Evolutionary conservation across 2,797 vertebrate species (phyloP), one percentile per base, ranked within the genome.

Genomic region (Tapera naevia): DNA sequence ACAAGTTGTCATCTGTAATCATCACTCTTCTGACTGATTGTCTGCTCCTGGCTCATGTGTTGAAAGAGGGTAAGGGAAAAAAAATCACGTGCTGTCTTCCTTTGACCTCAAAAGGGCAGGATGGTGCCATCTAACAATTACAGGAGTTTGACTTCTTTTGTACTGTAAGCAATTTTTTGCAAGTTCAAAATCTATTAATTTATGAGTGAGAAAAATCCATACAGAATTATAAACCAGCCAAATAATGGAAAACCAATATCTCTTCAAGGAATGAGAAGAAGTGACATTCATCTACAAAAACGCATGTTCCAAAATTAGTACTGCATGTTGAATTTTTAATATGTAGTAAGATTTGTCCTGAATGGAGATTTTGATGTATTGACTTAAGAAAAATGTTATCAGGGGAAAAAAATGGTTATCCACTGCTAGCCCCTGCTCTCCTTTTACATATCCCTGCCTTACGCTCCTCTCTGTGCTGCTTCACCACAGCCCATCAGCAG

Each of bases 1-100:
- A 84, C 73, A 89, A 91, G 91, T 85, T 96, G 91, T 92, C 95
- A 90, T 93, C 88, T 90, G 83, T 65, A 80, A 93, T 94, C 91
- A 88, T 95, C 90, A 45, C 78, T 61, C 79, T 95, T 96, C 92
- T 86, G 94, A 93, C 28, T 78, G 82, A 41, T 80, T 94, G 85
- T 91, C 95, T 96, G 86, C 64, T 88, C 60, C 75, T 91, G 85
- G 53, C 39, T 95, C 28, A 23, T 70, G 46, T 91, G 66, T 65
- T 95, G 88, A 86, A 88, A 91, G 56, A 75, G 56, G 35, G 43
- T 56, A 75, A 72, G 37, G 39, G 39, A 50, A 67, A 86, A 72
- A 75, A 75, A 61, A 50, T 64, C 30, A 25, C 65, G 39, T 65
- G 17, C 21, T 83, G 18, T 46, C 58, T 88, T 94, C 22, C 58